Conservation (phyloP, 2,113 vertebrate species). For the Eclectus roratus region DNA sequence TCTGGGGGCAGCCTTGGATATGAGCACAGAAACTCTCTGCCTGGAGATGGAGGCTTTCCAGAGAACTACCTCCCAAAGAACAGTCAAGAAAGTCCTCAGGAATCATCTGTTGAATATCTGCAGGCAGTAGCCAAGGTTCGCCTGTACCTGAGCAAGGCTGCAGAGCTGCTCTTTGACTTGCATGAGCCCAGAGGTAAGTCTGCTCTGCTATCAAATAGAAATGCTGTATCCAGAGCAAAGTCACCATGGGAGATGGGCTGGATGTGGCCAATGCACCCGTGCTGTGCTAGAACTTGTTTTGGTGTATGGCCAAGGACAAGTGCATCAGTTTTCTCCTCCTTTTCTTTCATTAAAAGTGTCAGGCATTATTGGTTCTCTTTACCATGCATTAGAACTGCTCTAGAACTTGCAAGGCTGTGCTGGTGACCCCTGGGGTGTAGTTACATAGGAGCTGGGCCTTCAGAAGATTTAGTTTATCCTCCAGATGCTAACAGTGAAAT, state of each 20-base stretch:
- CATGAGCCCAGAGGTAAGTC: conserved; percentile 23
- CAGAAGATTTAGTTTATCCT: not conserved
- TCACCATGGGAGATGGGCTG: not conserved
- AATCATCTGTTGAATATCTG: conserved; percentile 76
- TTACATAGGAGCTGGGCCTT: not conserved
- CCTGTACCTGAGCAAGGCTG: conserved; percentile 81
- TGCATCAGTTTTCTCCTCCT: not conserved
- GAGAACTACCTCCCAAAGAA: not conserved
- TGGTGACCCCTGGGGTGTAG: not conserved
- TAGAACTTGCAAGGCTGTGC: not conserved
- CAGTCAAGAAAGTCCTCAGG: not conserved
- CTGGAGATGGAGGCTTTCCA: conserved; percentile 68
- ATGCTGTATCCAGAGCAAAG: not conserved
- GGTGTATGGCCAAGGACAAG: rapidly evolving
- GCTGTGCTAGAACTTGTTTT: not conserved
- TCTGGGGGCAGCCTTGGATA: conserved; percentile 59
- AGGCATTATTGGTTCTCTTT: not conserved
- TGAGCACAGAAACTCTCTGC: conserved; percentile 24
- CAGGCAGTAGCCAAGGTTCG: conserved; percentile 84
- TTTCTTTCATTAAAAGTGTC: not conserved
- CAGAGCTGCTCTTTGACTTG: conserved; percentile 69
- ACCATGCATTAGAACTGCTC: not conserved
- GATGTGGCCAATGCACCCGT: not conserved
- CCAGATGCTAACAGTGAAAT: not conserved
- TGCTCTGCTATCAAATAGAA: not conserved